Percentiles rank a stretch among this genome's conserved stretches.
Evolutionary conservation across 2,797 vertebrate species (phyloP).

Genomic region (Crypturellus tataupa): DNA sequence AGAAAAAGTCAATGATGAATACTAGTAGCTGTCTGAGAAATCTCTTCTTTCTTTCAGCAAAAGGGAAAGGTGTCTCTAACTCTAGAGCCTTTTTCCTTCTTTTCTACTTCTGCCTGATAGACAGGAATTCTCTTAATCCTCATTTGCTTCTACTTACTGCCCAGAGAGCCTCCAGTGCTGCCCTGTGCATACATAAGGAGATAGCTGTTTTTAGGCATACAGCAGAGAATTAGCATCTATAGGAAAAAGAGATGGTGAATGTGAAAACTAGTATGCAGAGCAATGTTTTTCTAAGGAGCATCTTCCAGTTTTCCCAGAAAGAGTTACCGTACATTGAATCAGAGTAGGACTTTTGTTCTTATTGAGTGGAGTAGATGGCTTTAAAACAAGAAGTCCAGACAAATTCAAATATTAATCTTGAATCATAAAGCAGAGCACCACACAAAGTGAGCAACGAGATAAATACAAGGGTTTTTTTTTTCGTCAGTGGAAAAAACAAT

Average conservation of each 20-base stretch:
- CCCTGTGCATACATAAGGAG: rapidly evolving
- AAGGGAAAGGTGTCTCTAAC: background rate
- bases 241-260: background rate
- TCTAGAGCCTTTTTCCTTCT: background rate
- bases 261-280: background rate
- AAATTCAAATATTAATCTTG: background rate
- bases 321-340: background rate
- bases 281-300: background rate
- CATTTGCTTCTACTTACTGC: background rate
- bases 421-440: conserved; percentile 2
- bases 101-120: background rate
- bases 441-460: conserved; percentile 32
- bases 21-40: background rate
- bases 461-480: conserved; percentile 30
- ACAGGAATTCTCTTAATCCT: background rate
- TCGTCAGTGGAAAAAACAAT: background rate
- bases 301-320: background rate
- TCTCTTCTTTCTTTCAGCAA: background rate
- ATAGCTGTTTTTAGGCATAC: background rate
- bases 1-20: background rate
- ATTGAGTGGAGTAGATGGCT: background rate
- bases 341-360: background rate
- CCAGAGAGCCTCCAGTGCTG: background rate
- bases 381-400: background rate
- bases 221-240: background rate